Percentiles rank a stretch among this genome's conserved stretches.
Conservation (phyloP, 2,888 invertebrate species). For the Coleophora flavipennella region DNA sequence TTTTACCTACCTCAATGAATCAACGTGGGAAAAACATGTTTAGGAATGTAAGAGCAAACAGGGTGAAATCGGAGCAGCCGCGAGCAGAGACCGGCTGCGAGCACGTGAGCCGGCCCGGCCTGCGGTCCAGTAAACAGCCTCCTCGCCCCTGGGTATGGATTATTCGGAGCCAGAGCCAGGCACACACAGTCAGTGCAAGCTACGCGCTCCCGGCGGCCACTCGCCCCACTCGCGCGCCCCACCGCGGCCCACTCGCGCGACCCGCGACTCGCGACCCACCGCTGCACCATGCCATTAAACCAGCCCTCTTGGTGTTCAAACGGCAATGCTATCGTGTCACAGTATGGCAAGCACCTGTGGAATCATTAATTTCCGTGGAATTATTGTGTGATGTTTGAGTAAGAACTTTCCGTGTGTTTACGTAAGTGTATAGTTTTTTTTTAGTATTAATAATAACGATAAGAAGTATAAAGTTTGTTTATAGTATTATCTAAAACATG, state of each 20-base stretch:
- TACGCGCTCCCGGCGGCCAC: conserved; percentile 52
- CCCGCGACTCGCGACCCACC: conserved; percentile 15
- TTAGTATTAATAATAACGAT: too few relatives aligned
- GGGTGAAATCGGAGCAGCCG: conserved; percentile 5
- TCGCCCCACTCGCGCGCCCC: conserved; percentile 18
- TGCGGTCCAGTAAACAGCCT: conserved; percentile 67
- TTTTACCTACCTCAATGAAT: too few relatives aligned
- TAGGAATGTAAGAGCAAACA: too few relatives aligned
- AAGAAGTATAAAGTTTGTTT: too few relatives aligned
- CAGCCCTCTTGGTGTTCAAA: conserved; percentile 41
- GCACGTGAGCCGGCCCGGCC: conserved; percentile 47
- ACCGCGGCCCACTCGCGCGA: too few relatives aligned
- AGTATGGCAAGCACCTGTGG: conserved; percentile 50
- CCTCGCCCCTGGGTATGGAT: conserved; percentile 63
- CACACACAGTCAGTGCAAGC: conserved; percentile 51
- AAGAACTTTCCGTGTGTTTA: conserved; percentile 22
- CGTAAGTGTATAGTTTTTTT: conserved; percentile 29
- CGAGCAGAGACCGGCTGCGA: conserved; percentile 22
- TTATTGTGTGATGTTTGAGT: conserved; percentile 31
- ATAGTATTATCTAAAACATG: too few relatives aligned
- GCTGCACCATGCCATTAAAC: conserved; percentile 50
- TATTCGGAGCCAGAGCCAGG: conserved; percentile 57
- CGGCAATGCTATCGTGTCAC: conserved; percentile 44
- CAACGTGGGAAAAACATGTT: too few relatives aligned
- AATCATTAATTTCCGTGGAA: conserved; percentile 43